A percentile compares a stretch with the other conserved stretches of the same genome.
Conservation (phyloP, 1,140 invertebrate species). For the Lerema accius region DNA sequence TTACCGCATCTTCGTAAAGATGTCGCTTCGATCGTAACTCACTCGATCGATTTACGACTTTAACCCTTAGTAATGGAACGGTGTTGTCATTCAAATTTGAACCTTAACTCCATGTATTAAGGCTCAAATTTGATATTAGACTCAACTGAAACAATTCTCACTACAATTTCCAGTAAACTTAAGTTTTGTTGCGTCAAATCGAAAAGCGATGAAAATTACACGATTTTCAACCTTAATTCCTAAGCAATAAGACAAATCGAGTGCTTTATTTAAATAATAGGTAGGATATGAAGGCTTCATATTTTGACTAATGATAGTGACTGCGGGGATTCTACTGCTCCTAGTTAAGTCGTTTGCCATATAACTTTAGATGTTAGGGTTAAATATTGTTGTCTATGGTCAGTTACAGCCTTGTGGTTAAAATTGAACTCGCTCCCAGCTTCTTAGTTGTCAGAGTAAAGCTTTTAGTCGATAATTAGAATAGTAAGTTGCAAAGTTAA, state of each 20-base stretch:
- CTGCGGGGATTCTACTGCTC: neutral
- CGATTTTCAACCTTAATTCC: neutral
- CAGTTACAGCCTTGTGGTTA: neutral
- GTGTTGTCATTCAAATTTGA: neutral
- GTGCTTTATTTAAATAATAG: neutral
- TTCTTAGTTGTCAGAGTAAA: too few relatives aligned
- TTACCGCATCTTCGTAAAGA: constrained; percentile 1
- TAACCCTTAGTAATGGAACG: neutral
- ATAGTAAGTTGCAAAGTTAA: too few relatives aligned
- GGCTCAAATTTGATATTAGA: neutral
- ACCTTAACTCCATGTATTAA: neutral
- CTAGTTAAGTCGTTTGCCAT: constrained; percentile 2
- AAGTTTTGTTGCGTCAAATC: neutral
- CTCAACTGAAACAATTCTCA: neutral
- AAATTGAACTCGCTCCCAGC: neutral
- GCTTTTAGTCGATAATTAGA: too few relatives aligned
- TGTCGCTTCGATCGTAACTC: constrained; percentile 1
- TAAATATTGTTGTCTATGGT: neutral
- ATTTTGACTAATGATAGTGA: constrained; percentile 1
- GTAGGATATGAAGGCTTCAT: neutral
- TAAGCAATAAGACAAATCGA: neutral
- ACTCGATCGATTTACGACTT: neutral
- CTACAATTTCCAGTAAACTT: neutral
- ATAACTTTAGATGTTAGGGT: neutral
- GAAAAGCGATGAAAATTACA: neutral